Evolutionary conservation across 1,140 invertebrate species (phyloP).

Genomic region (Caenorhabditis latens): DNA sequence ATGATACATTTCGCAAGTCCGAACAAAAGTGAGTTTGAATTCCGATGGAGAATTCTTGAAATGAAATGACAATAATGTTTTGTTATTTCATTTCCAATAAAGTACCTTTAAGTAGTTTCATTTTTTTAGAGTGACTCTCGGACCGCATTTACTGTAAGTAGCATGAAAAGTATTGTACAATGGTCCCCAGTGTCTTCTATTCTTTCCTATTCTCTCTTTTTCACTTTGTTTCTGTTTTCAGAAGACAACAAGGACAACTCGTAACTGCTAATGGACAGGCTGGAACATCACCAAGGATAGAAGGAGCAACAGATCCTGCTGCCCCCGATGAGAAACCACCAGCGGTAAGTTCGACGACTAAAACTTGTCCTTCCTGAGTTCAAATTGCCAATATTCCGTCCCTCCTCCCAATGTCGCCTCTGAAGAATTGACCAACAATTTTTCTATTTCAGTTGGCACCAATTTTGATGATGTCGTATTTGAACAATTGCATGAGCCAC

Average conservation of each 20-base stretch:
- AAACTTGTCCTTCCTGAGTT: not conserved
- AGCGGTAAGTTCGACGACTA: constrained; percentile 24
- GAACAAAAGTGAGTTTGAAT: constrained; percentile 30
- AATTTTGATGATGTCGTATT: constrained; percentile 56
- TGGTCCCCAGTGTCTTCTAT: not conserved
- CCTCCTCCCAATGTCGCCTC: constrained; percentile 7
- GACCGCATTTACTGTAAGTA: constrained; percentile 8
- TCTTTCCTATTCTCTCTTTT: not conserved
- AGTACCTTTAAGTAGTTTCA: not conserved
- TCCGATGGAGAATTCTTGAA: not conserved
- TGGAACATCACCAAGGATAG: not conserved
- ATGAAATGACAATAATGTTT: not conserved
- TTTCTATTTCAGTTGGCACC: constrained; percentile 53
- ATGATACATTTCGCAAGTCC: not conserved
- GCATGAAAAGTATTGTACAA: constrained; percentile 40
- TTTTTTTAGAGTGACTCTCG: not conserved
- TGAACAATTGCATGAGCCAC: constrained; percentile 55
- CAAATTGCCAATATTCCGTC: not conserved
- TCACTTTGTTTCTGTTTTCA: not conserved
- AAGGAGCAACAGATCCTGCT: not conserved
- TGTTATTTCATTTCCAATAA: not conserved
- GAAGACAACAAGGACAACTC: constrained; percentile 17
- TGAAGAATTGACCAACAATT: constrained; percentile 36
- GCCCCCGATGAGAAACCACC: constrained; percentile 10
- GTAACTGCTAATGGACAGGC: not conserved